A percentile compares a stretch with the other conserved stretches of the same genome.
These are phyloP conservation scores for Sebastes fasciatus DNA, from an alignment of 2,113 vertebrate genomes.

Conservation along the genomic window DNA sequence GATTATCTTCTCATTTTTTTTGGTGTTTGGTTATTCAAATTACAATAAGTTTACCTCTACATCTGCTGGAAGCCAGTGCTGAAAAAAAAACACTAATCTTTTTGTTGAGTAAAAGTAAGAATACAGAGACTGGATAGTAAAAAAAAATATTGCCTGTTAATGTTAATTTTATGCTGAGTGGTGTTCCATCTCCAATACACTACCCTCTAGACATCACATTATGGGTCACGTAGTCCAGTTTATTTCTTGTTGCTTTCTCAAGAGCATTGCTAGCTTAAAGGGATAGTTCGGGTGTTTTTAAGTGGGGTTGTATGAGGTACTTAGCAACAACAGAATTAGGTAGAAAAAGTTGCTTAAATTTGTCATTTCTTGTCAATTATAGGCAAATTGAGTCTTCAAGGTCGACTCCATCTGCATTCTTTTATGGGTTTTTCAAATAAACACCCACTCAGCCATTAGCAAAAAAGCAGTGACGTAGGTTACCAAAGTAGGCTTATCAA, in stretches of 20 bases:
- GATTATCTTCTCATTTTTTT: slow-evolving; percentile 17
- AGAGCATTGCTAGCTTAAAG: neutral
- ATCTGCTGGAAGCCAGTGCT: slow-evolving; percentile 4
- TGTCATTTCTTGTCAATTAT: slow-evolving; percentile 8
- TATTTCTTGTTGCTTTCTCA: slow-evolving; percentile 16
- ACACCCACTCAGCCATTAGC: neutral
- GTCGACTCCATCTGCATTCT: too few species aligned
- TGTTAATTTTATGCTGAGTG: slow-evolving; percentile 3
- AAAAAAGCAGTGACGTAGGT: neutral
- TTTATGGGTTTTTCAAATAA: neutral
- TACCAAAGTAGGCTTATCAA: neutral
- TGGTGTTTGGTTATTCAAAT: slow-evolving; percentile 34
- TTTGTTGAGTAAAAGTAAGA: slow-evolving; percentile 1
- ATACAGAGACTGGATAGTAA: neutral
- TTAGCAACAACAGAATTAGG: neutral
- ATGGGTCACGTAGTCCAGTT: neutral
- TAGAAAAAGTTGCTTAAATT: neutral
- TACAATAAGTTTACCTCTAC: slow-evolving; percentile 9
- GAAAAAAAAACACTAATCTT: neutral
- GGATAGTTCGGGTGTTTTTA: too few species aligned
- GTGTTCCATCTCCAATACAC: neutral
- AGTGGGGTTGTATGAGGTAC: too few species aligned
- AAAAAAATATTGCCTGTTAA: neutral
- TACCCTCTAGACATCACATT: neutral
- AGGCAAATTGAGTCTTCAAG: slow-evolving; percentile 5